phyloP scores from a whole-genome alignment of 2,797 vertebrate species.

The Limosa lapponica region DNA sequence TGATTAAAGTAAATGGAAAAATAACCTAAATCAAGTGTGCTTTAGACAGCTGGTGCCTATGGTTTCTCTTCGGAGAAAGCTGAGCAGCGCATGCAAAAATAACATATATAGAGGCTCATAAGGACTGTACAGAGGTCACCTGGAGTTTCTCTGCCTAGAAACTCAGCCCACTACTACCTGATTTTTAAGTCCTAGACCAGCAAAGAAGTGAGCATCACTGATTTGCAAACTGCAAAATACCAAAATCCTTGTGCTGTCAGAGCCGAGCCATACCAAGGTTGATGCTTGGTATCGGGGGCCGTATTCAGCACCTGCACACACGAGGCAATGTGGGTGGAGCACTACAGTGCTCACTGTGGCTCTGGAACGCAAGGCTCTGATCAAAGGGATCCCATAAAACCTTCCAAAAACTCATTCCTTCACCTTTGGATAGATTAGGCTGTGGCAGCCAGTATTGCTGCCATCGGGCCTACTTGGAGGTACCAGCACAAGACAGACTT shows the following conservation, averaged over 20 bases:
- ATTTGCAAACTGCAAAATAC: neutral
- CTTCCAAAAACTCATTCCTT: neutral
- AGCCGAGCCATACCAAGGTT: neutral
- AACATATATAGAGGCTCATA: accelerated
- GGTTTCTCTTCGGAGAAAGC: slow-evolving; percentile 8
- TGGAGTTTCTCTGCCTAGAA: neutral
- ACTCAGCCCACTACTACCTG: neutral
- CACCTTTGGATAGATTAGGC: too few species aligned
- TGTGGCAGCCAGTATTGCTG: neutral
- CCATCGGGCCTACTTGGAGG: neutral
- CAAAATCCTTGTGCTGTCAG: neutral
- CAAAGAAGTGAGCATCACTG: neutral
- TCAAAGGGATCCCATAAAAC: neutral
- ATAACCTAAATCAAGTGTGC: neutral
- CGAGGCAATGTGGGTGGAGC: neutral
- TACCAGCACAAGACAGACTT: neutral
- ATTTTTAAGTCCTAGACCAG: neutral
- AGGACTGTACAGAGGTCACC: neutral
- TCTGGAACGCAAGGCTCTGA: neutral
- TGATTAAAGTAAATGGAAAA: slow-evolving; percentile 59
- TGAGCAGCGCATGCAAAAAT: neutral
- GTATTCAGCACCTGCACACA: accelerated
- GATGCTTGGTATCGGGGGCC: accelerated
- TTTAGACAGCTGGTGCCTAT: neutral
- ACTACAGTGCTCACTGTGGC: accelerated